Base-by-base conservation (phyloP, 2,113 vertebrate genomes). In the Poeciliopsis turrubarensis region DNA sequence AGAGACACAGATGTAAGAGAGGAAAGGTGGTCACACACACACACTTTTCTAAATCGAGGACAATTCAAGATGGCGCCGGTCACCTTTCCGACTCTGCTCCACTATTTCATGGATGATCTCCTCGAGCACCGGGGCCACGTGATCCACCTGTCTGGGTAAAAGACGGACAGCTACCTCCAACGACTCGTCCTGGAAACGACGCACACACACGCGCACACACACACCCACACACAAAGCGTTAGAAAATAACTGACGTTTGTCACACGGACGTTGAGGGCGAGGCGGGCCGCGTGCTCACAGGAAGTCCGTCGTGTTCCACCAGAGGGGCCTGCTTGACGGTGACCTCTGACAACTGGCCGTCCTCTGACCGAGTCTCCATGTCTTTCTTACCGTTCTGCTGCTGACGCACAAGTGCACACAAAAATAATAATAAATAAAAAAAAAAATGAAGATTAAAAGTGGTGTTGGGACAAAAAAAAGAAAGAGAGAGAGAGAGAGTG, bases 331-430 rank as follows among this genome's bases (percentile, higher is more conserved):
- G 85, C 70, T 84, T 80, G 31, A 79, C 44, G 19, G 77, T 80
- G 47, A 80, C 70, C 5, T 92, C 89, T 26, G 92, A 85, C 70
- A 88, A 78, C 68, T 87, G 91, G 26, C 78, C 82, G 0, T 91
- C 85, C 47, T 92, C 88, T 4, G 91, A 91, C 63, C 84, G 81
- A 27, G 90, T 77, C 83, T 89, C 88, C 81, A 90, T 83, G 70
- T 83, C 84, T 61, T 94, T 94, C 73, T 61, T 90, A 4, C 74
- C 87, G 51, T 91, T 87, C 67, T 75, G 93, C 44, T 95, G 94
- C 93, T 94, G 84, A 5, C 2, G 15, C 67, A 65, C 60, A 60
- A 25, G 54, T 15, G 29, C 15, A 37, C 25, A 65, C 4, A 30
- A 44, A 32, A 65, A 3, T 4, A 1, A 31, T 31, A 31, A 31